phyloP scores from a whole-genome alignment of 2,888 invertebrate species.

The Pinctada fucata region DNA sequence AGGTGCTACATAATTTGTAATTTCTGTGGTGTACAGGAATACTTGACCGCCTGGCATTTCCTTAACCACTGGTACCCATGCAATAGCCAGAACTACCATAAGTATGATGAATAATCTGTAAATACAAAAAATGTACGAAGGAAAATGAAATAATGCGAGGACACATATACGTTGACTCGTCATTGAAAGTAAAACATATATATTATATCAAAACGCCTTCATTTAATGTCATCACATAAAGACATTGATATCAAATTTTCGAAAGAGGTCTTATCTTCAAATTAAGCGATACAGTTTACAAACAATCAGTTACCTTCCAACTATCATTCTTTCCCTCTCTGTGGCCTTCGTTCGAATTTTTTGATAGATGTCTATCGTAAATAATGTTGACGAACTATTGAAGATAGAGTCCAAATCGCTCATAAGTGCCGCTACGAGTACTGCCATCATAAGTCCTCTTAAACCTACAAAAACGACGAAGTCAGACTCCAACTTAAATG shows the following conservation, averaged over 20 bases:
- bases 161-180: too few species aligned
- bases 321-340: constrained; percentile 61
- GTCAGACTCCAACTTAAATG: background rate
- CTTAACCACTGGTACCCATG: constrained; percentile 73
- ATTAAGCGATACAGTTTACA: too few species aligned
- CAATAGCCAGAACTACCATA: constrained; percentile 70
- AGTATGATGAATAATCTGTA: constrained; percentile 65
- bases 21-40: constrained; percentile 72
- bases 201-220: too few species aligned
- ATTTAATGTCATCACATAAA: too few species aligned
- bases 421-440: constrained; percentile 80
- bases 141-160: too few species aligned
- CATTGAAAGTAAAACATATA: background rate
- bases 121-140: background rate
- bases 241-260: too few species aligned
- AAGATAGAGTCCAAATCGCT: constrained; percentile 80
- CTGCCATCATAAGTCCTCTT: constrained; percentile 77
- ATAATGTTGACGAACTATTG: constrained; percentile 78
- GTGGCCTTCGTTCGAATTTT: constrained; percentile 75
- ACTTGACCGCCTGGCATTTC: constrained; percentile 71
- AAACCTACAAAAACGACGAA: constrained; percentile 44
- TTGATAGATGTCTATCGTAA: constrained; percentile 75
- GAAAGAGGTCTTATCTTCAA: too few species aligned
- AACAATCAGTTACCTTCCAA: constrained; percentile 55
- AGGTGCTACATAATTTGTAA: constrained; percentile 70